Base-by-base conservation (phyloP, 2,797 vertebrate species). In the Diceros bicornis region DNA sequence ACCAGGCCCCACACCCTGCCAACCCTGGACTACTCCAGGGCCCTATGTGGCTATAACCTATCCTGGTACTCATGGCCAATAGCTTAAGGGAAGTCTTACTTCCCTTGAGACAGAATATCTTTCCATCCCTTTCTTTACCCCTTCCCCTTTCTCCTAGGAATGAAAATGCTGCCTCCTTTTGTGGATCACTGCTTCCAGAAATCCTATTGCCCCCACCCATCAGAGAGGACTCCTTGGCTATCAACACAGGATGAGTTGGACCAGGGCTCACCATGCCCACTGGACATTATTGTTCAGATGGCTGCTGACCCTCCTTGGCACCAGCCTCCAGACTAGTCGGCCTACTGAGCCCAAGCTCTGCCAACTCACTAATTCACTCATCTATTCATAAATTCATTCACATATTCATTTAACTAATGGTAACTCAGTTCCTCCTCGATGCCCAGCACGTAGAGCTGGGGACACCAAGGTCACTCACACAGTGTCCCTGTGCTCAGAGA, bases 381-480 rank as follows among this genome's bases (percentile, higher is more conserved):
- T 89, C 41, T 86, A 66, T 68, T 95, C 77, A 81, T 29, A 66
- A 66, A n/a, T 91, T 81, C 44, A 81, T 82, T 91, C 66, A 61
- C 47, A 55, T 78, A 81, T 95, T 81, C 64, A 69, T 71, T 50
- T 90, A 91, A 61, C 62, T 50, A 91, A 78, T 12, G 68, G 32
- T 77, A 62, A 94, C 27, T 88, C 25, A 59, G 34, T 77, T 91
- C 66, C 41, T 85, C 47, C 29, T 88, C 50, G n/a, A 12, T 27
- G 29, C 27, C 21, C 34, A 83, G 41, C 27, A 17, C 16, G 2
- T 11, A 68, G 72, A 52, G 13, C 77, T 20, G 27, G 71, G 23
- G 69, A 41, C 34, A 32, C 6, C 5, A 1, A 83, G 18, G 57
- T 94, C 25, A 68, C 78, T 89, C 66, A 91, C 55, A 50, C 0